A percentile compares a stretch with the other conserved stretches of the same genome.
These are phyloP conservation scores for Hyppa rectilinea DNA, from an alignment of 2,888 invertebrate species.

Conservation along the genomic window DNA sequence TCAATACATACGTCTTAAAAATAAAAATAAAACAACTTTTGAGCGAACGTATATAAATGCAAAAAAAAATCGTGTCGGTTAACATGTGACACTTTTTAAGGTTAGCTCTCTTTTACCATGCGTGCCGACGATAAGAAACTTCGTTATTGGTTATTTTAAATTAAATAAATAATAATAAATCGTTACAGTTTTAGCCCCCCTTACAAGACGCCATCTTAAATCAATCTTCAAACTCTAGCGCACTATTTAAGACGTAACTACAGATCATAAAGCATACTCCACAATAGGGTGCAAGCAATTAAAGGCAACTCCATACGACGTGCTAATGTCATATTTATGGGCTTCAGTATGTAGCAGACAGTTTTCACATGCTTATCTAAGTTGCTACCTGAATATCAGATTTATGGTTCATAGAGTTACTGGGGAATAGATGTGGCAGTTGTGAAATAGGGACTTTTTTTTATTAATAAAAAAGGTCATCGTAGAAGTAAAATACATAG, in stretches of 20 bases:
- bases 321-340: constrained; percentile 90
- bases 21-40: too few species aligned
- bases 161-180: too few species aligned
- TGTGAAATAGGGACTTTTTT: neutral
- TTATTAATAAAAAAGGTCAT: too few species aligned
- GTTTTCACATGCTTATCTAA: constrained; percentile 88
- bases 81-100: too few species aligned
- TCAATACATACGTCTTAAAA: too few species aligned
- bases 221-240: constrained; percentile 42
- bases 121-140: too few species aligned
- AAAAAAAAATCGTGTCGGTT: too few species aligned
- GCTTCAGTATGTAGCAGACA: constrained; percentile 81
- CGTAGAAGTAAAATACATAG: too few species aligned
- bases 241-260: constrained; percentile 62
- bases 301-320: constrained; percentile 83
- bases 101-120: too few species aligned
- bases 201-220: constrained; percentile 47
- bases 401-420: constrained; percentile 73
- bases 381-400: constrained; percentile 80
- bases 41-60: too few species aligned
- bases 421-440: constrained; percentile 57
- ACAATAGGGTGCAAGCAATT: constrained; percentile 82
- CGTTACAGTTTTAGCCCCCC: too few species aligned
- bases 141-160: too few species aligned
- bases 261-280: constrained; percentile 76